Conservation (phyloP, 2,888 invertebrate genomes). For the Nomada flava region DNA sequence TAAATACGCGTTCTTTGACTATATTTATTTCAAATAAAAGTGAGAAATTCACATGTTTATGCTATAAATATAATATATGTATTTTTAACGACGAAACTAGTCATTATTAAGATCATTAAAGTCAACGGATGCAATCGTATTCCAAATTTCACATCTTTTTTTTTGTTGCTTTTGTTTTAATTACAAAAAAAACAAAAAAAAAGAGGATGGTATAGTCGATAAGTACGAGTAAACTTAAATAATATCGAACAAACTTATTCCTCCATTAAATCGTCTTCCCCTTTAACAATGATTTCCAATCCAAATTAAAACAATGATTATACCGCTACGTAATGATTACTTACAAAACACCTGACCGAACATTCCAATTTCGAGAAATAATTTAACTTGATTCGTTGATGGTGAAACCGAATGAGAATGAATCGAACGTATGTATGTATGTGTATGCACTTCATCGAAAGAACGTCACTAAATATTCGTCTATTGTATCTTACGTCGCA, state of each 20-base stretch:
- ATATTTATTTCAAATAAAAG: conserved; percentile 5
- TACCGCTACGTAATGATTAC: conserved; percentile 9
- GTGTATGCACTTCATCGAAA: conserved; percentile 12
- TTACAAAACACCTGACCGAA: not conserved
- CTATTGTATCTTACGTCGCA: conserved; percentile 75
- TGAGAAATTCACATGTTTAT: not conserved
- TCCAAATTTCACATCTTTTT: not conserved
- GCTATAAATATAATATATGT: conserved; percentile 10
- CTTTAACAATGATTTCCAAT: not conserved
- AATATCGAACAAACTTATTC: conserved; percentile 8
- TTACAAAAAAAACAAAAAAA: conserved; percentile 5
- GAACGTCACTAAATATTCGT: conserved; percentile 71
- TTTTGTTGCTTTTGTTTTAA: not conserved
- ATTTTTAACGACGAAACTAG: conserved; percentile 13
- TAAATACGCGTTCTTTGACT: not conserved
- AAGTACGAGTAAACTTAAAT: conserved; percentile 10
- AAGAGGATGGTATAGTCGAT: not conserved
- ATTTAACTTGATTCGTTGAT: conserved; percentile 36
- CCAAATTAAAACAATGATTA: conserved; percentile 13
- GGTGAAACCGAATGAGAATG: conserved; percentile 39
- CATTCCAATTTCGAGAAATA: conserved; percentile 2
- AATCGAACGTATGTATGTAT: conserved; percentile 3
- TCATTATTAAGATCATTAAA: not conserved
- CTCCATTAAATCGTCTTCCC: not conserved
- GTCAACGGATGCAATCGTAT: not conserved